A percentile compares a stretch with the other conserved stretches of the same genome.
These are phyloP conservation scores for Lepidurus arcticus DNA, from an alignment of 1,140 invertebrate species.

Conservation along the genomic window DNA sequence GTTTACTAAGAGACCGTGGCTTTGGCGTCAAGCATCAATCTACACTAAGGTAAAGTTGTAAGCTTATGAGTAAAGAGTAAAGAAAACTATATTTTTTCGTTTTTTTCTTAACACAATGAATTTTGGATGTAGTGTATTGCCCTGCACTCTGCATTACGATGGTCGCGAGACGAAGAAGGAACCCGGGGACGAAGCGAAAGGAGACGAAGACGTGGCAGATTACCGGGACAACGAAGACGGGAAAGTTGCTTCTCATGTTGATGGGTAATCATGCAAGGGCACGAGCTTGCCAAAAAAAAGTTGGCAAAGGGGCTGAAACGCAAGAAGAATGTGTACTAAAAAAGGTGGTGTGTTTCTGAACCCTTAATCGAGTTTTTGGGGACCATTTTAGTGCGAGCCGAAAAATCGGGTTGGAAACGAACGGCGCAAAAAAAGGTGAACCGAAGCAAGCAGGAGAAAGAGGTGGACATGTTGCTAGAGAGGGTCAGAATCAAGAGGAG, in stretches of 20 bases:
- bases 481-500: not conserved
- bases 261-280: slow-evolving; percentile 22
- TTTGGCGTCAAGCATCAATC: slow-evolving; percentile 41
- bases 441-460: not conserved
- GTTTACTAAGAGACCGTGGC: slow-evolving; percentile 39
- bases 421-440: slow-evolving; percentile 16
- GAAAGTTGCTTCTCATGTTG: slow-evolving; percentile 26
- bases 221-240: slow-evolving; percentile 9
- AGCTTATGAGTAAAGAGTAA: not conserved
- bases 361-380: not conserved
- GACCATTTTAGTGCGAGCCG: not conserved
- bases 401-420: not conserved
- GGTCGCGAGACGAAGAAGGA: slow-evolving; percentile 35
- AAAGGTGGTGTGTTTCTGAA: not conserved
- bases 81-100: not conserved
- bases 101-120: slow-evolving; percentile 29
- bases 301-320: not conserved
- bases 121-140: slow-evolving; percentile 39
- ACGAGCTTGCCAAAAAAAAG: not conserved
- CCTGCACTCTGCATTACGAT: slow-evolving; percentile 40
- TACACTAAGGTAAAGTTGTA: slow-evolving; percentile 41
- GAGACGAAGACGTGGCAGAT: slow-evolving; percentile 31
- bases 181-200: slow-evolving; percentile 27
- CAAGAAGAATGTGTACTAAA: not conserved
- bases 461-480: not conserved